These are phyloP conservation scores for Chelmon rostratus DNA, from an alignment of 2,797 vertebrate genomes.

Conservation along the genomic window DNA sequence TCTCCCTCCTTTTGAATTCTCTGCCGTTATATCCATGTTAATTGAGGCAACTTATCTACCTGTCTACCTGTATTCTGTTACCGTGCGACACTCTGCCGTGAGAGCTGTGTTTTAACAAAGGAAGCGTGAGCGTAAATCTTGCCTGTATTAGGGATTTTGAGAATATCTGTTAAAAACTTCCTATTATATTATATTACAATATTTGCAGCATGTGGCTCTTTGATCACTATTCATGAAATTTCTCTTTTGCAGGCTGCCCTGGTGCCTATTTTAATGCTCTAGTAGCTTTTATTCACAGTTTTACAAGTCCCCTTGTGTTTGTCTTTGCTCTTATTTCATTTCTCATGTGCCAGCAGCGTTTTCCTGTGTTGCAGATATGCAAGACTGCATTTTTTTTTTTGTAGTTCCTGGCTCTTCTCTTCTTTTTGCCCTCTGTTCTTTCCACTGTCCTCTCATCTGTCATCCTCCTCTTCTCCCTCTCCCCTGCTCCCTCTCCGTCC, in stretches of 20 bases:
- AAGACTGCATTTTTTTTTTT: conserved; percentile 2
- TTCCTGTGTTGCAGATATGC: conserved; percentile 1
- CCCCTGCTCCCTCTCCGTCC: neutral
- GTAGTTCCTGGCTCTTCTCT: neutral
- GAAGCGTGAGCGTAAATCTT: neutral
- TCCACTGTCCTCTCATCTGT: neutral
- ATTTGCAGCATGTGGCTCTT: conserved; percentile 18
- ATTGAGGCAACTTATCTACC: conserved; percentile 30
- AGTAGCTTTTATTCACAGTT: conserved; percentile 31
- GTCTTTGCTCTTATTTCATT: conserved; percentile 23
- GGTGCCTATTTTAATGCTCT: conserved; percentile 25
- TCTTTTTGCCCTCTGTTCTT: conserved; percentile 40
- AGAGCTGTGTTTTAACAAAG: conserved; percentile 15
- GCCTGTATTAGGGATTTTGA: conserved; percentile 1
- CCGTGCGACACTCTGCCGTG: neutral
- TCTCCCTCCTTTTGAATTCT: neutral
- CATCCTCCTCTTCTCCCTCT: conserved; percentile 1
- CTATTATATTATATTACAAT: conserved; percentile 9
- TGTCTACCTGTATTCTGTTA: neutral
- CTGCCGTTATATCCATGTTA: conserved; percentile 28
- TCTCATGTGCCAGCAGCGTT: neutral
- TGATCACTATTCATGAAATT: conserved; percentile 25
- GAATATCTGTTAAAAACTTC: conserved; percentile 19
- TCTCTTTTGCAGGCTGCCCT: neutral
- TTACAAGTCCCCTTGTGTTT: conserved; percentile 19